Percentiles rank a stretch among this genome's conserved stretches.
These are phyloP conservation scores for Monarcha castaneiventris DNA, from an alignment of 2,113 vertebrate genomes.

Conservation along the genomic window DNA sequence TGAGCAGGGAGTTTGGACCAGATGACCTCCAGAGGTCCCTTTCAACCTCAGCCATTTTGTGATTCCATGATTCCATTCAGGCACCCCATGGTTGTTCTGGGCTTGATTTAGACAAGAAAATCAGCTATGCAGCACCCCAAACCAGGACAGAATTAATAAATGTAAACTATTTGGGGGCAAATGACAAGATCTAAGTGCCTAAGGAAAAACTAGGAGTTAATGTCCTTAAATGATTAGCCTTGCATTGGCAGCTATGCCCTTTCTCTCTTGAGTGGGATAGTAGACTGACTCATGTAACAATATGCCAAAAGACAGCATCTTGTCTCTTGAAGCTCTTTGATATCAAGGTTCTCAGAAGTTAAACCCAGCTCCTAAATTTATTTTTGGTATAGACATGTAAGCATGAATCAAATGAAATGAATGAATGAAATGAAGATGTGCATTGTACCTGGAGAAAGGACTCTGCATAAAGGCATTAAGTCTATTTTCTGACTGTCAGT, in stretches of 20 bases:
- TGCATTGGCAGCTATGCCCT: background rate
- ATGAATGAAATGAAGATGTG: background rate
- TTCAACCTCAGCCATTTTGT: background rate
- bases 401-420: background rate
- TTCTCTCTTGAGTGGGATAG: background rate
- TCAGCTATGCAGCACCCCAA: background rate
- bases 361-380: background rate
- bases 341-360: background rate
- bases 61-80: background rate
- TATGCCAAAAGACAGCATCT: background rate
- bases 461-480: background rate
- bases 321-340: background rate
- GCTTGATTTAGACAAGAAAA: background rate
- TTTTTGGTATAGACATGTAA: background rate
- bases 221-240: background rate
- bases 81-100: background rate
- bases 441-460: background rate
- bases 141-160: background rate
- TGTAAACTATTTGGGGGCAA: background rate
- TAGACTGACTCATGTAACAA: background rate
- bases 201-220: background rate
- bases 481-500: background rate
- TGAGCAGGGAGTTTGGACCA: background rate
- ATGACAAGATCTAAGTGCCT: background rate
- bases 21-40: background rate